Conservation (phyloP, 2,888 invertebrate species). For the Scaeva pyrastri region DNA sequence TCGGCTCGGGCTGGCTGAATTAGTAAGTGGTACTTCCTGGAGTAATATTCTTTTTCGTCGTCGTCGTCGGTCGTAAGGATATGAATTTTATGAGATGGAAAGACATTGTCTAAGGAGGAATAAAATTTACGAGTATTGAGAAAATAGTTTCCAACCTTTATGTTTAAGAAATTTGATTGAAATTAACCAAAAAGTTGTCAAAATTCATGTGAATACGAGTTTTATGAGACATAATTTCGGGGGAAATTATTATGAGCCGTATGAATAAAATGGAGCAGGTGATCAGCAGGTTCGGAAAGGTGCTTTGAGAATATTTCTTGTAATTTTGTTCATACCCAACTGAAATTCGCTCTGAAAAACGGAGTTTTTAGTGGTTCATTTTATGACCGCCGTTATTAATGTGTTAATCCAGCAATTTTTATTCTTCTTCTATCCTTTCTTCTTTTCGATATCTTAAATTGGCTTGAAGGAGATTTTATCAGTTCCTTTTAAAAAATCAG, state of each 20-base stretch:
- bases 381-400: too few relatives aligned
- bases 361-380: too few relatives aligned
- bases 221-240: conserved; percentile 16
- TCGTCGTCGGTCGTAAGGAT: neutral
- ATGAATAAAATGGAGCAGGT: too few relatives aligned
- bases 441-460: too few relatives aligned
- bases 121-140: conserved; percentile 6
- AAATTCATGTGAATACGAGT: neutral
- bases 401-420: too few relatives aligned
- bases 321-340: too few relatives aligned
- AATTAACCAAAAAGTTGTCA: conserved; percentile 10
- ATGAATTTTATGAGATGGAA: neutral
- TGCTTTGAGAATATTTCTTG: too few relatives aligned
- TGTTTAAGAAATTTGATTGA: neutral
- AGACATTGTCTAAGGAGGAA: conserved; percentile 1
- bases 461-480: too few relatives aligned
- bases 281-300: too few relatives aligned
- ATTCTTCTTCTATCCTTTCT: too few relatives aligned
- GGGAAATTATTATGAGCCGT: neutral
- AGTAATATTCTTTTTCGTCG: conserved; percentile 6
- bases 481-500: too few relatives aligned
- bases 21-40: conserved; percentile 1
- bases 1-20: neutral
- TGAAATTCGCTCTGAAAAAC: too few relatives aligned
- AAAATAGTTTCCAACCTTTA: neutral